Conservation (phyloP, 1,140 invertebrate genomes). For the Aphis gossypii region DNA sequence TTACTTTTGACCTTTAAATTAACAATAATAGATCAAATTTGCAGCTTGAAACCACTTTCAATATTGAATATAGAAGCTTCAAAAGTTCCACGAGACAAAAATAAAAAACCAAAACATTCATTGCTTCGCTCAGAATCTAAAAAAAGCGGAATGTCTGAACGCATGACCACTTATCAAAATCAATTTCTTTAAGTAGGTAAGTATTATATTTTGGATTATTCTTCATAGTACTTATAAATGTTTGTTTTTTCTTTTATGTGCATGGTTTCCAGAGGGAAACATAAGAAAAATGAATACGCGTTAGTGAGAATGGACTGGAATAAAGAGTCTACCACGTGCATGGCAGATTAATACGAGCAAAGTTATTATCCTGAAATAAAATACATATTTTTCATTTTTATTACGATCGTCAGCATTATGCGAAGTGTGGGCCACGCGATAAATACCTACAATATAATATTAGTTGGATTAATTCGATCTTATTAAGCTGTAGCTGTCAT, state of each 20-base stretch:
- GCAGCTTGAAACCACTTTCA: neutral
- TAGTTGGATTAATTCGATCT: neutral
- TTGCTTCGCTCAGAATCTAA: neutral
- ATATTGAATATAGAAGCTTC: neutral
- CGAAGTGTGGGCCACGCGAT: neutral
- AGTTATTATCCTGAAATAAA: slow-evolving; percentile 14
- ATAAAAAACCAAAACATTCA: neutral
- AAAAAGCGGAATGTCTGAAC: neutral
- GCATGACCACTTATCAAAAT: neutral
- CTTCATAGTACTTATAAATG: neutral
- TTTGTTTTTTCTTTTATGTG: neutral
- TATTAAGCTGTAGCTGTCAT: neutral
- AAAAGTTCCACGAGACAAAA: neutral
- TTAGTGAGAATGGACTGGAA: neutral
- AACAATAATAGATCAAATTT: neutral
- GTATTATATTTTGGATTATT: neutral
- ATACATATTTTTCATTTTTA: slow-evolving; percentile 20
- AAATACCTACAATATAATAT: neutral
- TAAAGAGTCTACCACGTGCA: neutral
- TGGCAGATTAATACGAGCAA: neutral
- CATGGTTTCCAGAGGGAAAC: neutral
- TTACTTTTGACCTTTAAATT: neutral
- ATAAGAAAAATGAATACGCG: neutral
- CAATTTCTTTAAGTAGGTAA: neutral
- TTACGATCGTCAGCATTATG: neutral